A percentile compares a stretch with the other conserved stretches of the same genome.
Conservation (phyloP, 2,113 vertebrate species). For the Tricholaema leucomelas region DNA sequence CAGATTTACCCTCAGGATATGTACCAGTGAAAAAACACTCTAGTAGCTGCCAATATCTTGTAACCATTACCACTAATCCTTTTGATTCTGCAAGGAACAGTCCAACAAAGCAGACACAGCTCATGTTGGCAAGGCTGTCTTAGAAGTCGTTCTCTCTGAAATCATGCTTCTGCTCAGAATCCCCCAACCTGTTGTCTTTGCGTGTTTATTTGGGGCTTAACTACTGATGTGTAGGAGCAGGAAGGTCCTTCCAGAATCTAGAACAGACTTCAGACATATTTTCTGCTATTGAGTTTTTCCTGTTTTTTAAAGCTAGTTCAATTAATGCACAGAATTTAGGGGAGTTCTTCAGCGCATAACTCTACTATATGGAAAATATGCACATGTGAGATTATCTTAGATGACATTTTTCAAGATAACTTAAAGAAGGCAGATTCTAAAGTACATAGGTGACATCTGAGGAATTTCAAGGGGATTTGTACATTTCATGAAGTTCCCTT, state of each 20-base stretch:
- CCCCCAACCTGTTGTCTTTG: not conserved
- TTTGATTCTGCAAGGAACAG: not conserved
- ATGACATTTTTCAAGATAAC: not conserved
- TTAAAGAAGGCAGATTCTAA: not conserved
- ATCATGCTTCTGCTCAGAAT: not conserved
- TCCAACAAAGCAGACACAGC: not conserved
- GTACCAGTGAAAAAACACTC: not conserved
- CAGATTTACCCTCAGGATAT: not conserved
- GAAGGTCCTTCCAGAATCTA: not conserved
- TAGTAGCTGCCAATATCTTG: not conserved
- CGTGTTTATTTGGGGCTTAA: not conserved
- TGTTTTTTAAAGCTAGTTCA: not conserved
- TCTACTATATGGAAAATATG: not conserved
- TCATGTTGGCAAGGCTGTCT: not conserved
- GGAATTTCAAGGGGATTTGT: not conserved
- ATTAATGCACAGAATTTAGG: not conserved
- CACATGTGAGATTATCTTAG: not conserved
- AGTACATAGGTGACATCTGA: not conserved
- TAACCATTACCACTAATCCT: not conserved
- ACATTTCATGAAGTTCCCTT: not conserved
- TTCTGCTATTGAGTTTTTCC: not conserved
- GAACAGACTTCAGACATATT: not conserved
- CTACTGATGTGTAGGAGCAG: not conserved
- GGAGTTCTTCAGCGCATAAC: not conserved
- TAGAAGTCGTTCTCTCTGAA: not conserved